Percentiles rank a stretch among this genome's conserved stretches.
Evolutionary conservation across 2,797 vertebrate genomes (phyloP).

Genomic region (Sebastes minor): DNA sequence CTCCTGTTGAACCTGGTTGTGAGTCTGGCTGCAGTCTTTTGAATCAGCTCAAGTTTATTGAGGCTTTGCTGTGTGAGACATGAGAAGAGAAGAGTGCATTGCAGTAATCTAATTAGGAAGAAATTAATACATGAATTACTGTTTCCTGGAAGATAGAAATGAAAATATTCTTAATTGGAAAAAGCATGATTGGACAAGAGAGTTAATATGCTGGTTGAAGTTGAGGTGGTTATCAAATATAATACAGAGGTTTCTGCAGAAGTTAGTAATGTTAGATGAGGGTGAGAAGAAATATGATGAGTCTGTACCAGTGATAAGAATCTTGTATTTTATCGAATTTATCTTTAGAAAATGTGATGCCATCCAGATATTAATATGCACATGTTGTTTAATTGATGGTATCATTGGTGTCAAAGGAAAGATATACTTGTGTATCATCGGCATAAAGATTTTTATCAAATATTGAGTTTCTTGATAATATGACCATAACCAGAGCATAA

Average conservation of each 20-base stretch:
- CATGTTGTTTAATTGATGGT: neutral
- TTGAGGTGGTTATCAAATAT: no score
- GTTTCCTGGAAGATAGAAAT: no score
- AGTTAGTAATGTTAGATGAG: no score
- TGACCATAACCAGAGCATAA: neutral
- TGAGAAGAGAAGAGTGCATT: neutral
- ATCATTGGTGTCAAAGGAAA: neutral
- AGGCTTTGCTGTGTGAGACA: no score
- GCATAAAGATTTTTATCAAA: neutral
- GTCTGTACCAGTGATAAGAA: no score
- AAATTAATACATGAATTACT: neutral
- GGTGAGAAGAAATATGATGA: no score
- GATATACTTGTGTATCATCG: neutral
- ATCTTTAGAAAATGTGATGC: neutral
- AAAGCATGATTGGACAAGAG: no score
- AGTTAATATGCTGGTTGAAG: no score
- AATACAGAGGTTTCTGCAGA: no score
- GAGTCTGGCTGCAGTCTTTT: neutral
- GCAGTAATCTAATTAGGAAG: neutral
- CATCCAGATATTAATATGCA: neutral
- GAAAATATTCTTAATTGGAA: no score
- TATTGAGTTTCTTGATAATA: neutral
- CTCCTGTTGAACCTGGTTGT: neutral
- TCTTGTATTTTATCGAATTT: neutral
- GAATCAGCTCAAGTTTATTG: neutral